Evolutionary conservation across 2,113 vertebrate species (phyloP).

Genomic region (Tichodroma muraria): DNA sequence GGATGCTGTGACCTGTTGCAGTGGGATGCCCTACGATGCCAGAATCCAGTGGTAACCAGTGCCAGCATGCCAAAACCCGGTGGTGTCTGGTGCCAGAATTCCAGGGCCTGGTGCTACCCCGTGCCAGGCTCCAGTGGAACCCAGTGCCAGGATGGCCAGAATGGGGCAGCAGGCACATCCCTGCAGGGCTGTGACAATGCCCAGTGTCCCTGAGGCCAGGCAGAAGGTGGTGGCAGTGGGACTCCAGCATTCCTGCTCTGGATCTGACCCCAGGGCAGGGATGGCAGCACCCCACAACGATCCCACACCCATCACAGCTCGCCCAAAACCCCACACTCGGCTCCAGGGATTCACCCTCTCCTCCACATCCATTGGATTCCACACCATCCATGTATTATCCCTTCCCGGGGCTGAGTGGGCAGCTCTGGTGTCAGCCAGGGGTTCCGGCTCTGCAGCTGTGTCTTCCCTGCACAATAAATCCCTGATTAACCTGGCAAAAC

Average conservation of each 20-base stretch:
- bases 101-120: background rate
- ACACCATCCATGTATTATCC: fast-evolving
- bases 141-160: background rate
- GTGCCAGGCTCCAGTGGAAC: background rate
- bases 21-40: background rate
- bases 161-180: background rate
- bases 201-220: fast-evolving
- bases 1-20: background rate
- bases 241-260: fast-evolving
- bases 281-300: background rate
- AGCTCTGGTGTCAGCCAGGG: background rate
- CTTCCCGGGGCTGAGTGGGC: background rate
- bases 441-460: background rate
- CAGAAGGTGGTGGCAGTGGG: background rate
- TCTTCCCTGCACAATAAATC: background rate
- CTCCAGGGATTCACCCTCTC: background rate
- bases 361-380: background rate
- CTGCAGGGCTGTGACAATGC: background rate
- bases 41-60: background rate
- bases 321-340: fast-evolving
- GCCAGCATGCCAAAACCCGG: background rate
- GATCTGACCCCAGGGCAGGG: background rate
- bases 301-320: background rate
- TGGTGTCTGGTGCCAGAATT: background rate
- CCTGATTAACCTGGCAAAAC: background rate